These are phyloP conservation scores for Pithys albifrons DNA, from an alignment of 2,113 vertebrate genomes.

Conservation along the genomic window DNA sequence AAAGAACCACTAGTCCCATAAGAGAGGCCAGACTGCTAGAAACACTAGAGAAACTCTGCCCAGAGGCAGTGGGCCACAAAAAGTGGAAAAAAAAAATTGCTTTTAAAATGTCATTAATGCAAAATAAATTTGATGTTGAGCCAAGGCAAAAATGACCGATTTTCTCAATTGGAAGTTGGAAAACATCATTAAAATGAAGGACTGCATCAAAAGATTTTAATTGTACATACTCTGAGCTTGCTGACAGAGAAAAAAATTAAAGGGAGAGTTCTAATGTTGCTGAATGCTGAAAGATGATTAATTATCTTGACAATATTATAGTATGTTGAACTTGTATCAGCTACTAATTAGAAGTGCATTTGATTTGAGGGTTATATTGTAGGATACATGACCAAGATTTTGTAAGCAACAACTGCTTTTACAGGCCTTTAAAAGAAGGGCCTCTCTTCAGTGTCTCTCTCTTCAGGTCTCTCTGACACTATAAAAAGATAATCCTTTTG, in stretches of 20 bases:
- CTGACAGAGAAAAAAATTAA: background rate
- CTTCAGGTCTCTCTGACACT: background rate
- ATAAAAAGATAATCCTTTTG: background rate
- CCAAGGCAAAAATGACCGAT: background rate
- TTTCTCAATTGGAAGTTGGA: background rate
- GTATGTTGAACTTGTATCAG: background rate
- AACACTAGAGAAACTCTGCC: background rate
- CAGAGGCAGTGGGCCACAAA: background rate
- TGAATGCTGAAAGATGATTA: background rate
- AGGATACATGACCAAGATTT: background rate
- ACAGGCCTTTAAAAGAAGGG: background rate
- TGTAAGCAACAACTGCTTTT: background rate
- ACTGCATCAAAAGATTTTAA: background rate
- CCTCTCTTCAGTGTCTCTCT: background rate
- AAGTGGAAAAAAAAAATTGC: background rate
- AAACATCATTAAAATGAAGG: background rate
- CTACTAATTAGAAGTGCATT: background rate
- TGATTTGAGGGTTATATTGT: background rate
- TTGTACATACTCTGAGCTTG: background rate
- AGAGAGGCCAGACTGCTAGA: background rate
- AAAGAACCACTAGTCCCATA: rapidly evolving
- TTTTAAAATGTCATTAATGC: background rate
- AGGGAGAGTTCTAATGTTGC: background rate
- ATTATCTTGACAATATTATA: background rate
- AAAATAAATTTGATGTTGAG: background rate